Conservation (phyloP, 2,888 invertebrate genomes). For the Laothoe populi region DNA sequence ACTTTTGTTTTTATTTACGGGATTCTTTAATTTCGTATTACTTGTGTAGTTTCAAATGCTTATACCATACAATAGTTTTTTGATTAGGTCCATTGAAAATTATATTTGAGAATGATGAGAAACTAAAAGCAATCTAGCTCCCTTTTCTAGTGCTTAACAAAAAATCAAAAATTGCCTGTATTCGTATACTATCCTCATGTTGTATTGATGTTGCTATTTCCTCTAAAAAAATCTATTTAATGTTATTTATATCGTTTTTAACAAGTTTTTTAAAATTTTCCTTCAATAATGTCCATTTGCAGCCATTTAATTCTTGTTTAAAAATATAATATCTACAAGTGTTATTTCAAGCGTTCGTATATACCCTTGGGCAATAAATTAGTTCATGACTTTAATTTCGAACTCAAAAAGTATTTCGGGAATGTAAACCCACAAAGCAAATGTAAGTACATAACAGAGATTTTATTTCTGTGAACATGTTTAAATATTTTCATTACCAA, state of each 20-base stretch:
- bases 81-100: neutral
- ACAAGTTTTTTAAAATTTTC: neutral
- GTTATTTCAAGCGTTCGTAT: conserved; percentile 1
- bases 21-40: neutral
- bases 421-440: neutral
- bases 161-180: neutral
- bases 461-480: neutral
- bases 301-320: neutral
- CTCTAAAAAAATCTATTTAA: too few species aligned
- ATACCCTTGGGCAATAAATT: conserved; percentile 17
- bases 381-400: conserved; percentile 14
- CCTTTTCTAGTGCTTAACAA: neutral
- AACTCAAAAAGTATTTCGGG: conserved; percentile 16
- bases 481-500: neutral
- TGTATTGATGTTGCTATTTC: neutral
- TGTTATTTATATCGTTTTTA: too few species aligned
- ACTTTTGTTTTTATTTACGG: conserved; percentile 6
- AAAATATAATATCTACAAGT: neutral
- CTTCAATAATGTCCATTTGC: neutral
- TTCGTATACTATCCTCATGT: too few species aligned
- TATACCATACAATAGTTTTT: neutral
- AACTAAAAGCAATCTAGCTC: neutral
- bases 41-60: neutral
- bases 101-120: neutral
- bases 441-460: conserved; percentile 3